A percentile compares a stretch with the other conserved stretches of the same genome.
Conservation (phyloP, 1,140 invertebrate genomes). For the Metaphire vulgaris region DNA sequence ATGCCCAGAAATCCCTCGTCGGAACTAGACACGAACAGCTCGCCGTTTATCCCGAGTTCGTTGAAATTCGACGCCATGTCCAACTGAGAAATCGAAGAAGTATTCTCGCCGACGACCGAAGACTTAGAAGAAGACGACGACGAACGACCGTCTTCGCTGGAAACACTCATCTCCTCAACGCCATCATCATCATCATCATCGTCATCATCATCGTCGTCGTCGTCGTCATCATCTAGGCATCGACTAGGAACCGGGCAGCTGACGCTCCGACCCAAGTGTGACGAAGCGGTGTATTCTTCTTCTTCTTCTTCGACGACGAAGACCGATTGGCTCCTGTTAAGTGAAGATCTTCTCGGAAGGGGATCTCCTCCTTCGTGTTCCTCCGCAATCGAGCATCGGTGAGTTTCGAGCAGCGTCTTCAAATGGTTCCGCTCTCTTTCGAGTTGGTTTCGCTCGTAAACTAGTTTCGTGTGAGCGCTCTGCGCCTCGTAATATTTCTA, state of each 20-base stretch:
- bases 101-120: too few relatives aligned
- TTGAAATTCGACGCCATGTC: too few relatives aligned
- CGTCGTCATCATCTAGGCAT: neutral
- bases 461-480: neutral
- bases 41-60: too few relatives aligned
- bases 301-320: neutral
- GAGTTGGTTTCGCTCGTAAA: neutral
- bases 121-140: too few relatives aligned
- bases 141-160: neutral
- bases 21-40: too few relatives aligned
- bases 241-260: neutral
- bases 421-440: neutral
- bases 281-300: neutral
- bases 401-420: neutral
- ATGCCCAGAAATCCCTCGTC: too few relatives aligned
- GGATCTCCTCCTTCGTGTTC: neutral
- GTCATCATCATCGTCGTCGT: neutral
- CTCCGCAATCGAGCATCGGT: neutral
- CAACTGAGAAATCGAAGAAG: too few relatives aligned
- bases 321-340: neutral
- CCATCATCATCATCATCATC: neutral
- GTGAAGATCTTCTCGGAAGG: neutral
- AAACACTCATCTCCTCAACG: neutral
- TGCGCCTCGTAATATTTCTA: neutral
- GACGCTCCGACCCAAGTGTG: neutral